Percentiles rank a stretch among this genome's conserved stretches.
Evolutionary conservation across 2,113 vertebrate genomes (phyloP).

Genomic region (Callionymus lyra): DNA sequence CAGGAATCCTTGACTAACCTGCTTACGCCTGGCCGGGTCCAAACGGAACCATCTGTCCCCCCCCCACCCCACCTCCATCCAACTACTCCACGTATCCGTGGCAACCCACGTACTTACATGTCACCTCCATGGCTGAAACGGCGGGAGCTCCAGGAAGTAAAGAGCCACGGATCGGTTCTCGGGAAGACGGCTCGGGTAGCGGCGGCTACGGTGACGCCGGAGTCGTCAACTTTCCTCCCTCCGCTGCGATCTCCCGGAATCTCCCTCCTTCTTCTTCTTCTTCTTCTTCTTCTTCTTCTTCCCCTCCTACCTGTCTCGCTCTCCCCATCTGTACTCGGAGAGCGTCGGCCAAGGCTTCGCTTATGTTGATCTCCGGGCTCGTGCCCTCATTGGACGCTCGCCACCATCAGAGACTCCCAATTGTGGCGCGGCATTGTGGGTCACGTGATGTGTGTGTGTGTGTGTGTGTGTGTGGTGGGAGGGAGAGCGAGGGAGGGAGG

Average conservation of each 20-base stretch:
- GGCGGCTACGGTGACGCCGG: too few species aligned
- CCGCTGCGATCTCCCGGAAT: not conserved
- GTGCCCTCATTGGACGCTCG: constrained; percentile 77
- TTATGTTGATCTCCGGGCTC: constrained; percentile 81
- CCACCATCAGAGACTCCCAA: constrained; percentile 71
- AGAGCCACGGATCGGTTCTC: too few species aligned
- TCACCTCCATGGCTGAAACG: constrained; percentile 65
- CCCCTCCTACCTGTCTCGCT: constrained; percentile 35
- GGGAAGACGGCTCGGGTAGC: too few species aligned
- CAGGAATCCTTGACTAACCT: constrained; percentile 50
- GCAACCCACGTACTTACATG: constrained; percentile 60
- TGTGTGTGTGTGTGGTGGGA: constrained; percentile 25
- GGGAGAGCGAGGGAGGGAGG: constrained; percentile 25
- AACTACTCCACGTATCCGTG: constrained; percentile 18
- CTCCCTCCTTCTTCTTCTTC: constrained; percentile 12
- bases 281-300: constrained; percentile 17
- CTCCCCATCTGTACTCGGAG: constrained; percentile 51
- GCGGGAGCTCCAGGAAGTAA: constrained; percentile 40
- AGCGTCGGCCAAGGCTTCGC: constrained; percentile 73
- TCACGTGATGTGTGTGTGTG: constrained; percentile 54
- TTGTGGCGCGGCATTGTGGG: constrained; percentile 56
- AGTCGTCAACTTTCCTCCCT: not conserved
- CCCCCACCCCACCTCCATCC: constrained; percentile 22
- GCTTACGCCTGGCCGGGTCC: constrained; percentile 47
- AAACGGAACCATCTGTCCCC: constrained; percentile 37